Base-by-base conservation (phyloP, 2,888 invertebrate species). In the Boloria selene region DNA sequence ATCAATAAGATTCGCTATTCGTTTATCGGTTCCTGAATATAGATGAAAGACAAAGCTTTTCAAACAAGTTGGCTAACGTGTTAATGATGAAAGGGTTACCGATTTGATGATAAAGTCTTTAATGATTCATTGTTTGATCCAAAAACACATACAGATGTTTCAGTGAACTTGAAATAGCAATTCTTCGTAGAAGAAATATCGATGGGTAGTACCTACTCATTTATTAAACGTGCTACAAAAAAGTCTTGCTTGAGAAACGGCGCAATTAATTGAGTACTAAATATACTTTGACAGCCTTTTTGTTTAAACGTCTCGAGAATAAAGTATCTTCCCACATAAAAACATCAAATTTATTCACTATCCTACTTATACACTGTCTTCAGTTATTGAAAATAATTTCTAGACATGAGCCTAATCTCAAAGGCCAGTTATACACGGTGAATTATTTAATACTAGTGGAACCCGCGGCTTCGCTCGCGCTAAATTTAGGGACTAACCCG, bases 231-330 rank as follows among this genome's bases (percentile, higher is more conserved):
- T 17, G 4, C 4, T 13, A 2, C 14, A 22, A 14, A 53, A 22
- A 53, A 26, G 26, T 26, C 3, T 16, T 55, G 10, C 16, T 10
- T 3, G 17, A 17, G 2, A 42, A 51, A 51, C 13, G 17, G 7
- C 17, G 16, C 18, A 16, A 17, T 17, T 42, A 17, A 55, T 44
- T 14, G 16, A n/a, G 2, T 16, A 50, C 38, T 50, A 13, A 50
- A 55, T 55, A 55, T 50, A 54, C 56, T 55, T 56, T 55, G 63
- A 51, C 56, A 64, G 50, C 17, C 26, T 16, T 55, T 58, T 51
- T 64, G 56, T 58, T 38, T 38, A 44, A 1, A n/a, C 51, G 63
- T 31, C 16, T 13, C 47, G 17, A 45, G 49, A 65, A 67, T 50
- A 60, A 59, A 55, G 31, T 45, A n/a, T 17, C 59, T 55, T 17